Percentiles rank a stretch among this genome's conserved stretches.
Evolutionary conservation across 2,113 vertebrate species (phyloP).

Genomic region (Zeus faber): DNA sequence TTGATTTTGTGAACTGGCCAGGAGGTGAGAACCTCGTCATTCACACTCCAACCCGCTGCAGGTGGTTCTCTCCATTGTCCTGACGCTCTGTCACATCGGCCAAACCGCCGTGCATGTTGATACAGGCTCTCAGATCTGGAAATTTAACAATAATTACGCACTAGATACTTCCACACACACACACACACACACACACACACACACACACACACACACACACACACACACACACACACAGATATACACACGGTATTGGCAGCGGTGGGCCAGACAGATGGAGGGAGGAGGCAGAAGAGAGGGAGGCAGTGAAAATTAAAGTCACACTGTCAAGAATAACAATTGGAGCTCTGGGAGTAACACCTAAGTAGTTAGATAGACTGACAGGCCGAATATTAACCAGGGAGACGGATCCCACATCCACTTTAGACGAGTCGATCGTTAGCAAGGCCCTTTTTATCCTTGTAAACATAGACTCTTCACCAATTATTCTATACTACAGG

Average conservation of each 20-base stretch:
- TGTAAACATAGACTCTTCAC: not conserved
- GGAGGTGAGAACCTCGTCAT: too few relatives aligned
- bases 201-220: slow-evolving; percentile 1
- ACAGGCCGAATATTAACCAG: slow-evolving; percentile 10
- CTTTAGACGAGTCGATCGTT: not conserved
- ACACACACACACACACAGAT: too few relatives aligned
- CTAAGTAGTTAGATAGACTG: slow-evolving; percentile 2
- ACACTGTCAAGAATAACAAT: slow-evolving; percentile 51
- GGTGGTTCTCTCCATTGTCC: too few relatives aligned
- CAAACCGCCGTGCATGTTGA: slow-evolving; percentile 48
- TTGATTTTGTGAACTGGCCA: too few relatives aligned
- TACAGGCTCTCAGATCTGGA: slow-evolving; percentile 49
- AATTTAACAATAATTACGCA: slow-evolving; percentile 24
- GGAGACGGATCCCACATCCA: not conserved
- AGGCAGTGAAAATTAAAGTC: slow-evolving; percentile 60
- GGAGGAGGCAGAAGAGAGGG: slow-evolving; percentile 50
- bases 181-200: slow-evolving; percentile 9
- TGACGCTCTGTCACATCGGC: slow-evolving; percentile 14
- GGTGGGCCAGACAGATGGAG: slow-evolving; percentile 57
- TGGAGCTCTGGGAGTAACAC: slow-evolving; percentile 33
- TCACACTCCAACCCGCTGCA: too few relatives aligned
- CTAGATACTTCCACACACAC: slow-evolving; percentile 16
- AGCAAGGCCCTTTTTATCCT: not conserved
- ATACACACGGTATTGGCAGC: slow-evolving; percentile 35
- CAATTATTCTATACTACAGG: too few relatives aligned